Evolutionary conservation across 1,140 invertebrate genomes (phyloP), one percentile per base, ranked within the genome.

Genomic region (Drosophila lacteicornis): DNA sequence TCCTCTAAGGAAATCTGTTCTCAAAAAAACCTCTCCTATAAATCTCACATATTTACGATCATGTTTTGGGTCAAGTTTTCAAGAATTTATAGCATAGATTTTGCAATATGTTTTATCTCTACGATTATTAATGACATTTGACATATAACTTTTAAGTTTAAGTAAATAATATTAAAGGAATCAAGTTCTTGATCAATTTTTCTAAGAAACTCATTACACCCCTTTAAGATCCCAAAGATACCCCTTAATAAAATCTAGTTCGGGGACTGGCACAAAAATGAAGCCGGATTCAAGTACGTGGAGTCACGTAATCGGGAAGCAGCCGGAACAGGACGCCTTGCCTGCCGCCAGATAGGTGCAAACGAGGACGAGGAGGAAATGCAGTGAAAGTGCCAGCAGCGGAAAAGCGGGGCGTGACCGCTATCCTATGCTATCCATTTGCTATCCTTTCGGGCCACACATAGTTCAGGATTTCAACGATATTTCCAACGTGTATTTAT

Each of bases 361-460:
- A 80, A 60, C 49, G 67, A 56, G 53, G 53, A 46, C 38, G 22
- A 63, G 42, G 75, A 77, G 63, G 68, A 78, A 86, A 85, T 87
- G 84, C 83, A 87, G 84, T 87, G 84, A 87, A 87, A 87, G 84
- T 88, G 84, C 47, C 70, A 49, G 74, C 73, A 73, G 47, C 67
- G 71, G 65, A 69, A 78, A 75, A 76, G 33, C 27, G 50, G 62
- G 61, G 73, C 60, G 75, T 55, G 57, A 56, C 56, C 75, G 59
- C 45, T 62, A 69, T 45, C n/a, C 53, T 58, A 27, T 19, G 62
- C 30, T 62, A 66, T 56, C 53, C 53, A 56, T 40, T 56, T 56
- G 36, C 53, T 25, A 56, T 56, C 53, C 53, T 56, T 56, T 40
- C 36, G 40, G 25, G 40, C 36, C 53, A 25, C 36, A 56, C 53